Evolutionary conservation across 2,888 invertebrate genomes (phyloP).

Genomic region (Pyralis farinalis): DNA sequence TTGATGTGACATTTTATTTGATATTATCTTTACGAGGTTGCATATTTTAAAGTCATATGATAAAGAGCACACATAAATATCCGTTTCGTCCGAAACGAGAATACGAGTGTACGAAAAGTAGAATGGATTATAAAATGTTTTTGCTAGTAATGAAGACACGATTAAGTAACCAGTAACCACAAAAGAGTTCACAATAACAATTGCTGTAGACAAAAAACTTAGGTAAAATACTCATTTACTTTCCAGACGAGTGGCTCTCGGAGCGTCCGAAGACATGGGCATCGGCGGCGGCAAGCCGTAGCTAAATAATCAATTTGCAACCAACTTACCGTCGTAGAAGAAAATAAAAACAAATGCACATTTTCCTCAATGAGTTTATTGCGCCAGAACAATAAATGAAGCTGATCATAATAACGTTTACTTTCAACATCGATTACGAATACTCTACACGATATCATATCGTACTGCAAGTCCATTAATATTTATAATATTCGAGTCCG

Average conservation of each 20-base stretch:
- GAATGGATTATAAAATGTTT: slow-evolving; percentile 13
- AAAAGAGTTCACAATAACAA: slow-evolving; percentile 23
- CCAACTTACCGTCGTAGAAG: slow-evolving; percentile 36
- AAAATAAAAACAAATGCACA: slow-evolving; percentile 66
- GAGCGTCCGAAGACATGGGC: slow-evolving; percentile 18
- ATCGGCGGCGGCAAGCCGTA: too few relatives aligned
- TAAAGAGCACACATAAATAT: slow-evolving; percentile 8
- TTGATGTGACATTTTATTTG: slow-evolving; percentile 11
- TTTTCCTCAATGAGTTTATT: slow-evolving; percentile 78
- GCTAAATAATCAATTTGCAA: slow-evolving; percentile 42
- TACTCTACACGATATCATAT: slow-evolving; percentile 72
- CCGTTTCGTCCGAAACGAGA: slow-evolving; percentile 8
- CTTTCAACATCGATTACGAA: slow-evolving; percentile 80
- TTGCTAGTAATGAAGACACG: slow-evolving; percentile 10
- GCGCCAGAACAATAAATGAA: slow-evolving; percentile 80
- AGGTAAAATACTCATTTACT: slow-evolving; percentile 18
- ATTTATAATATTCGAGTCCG: slow-evolving; percentile 69
- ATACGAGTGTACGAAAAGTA: slow-evolving; percentile 12
- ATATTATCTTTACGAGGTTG: slow-evolving; percentile 12
- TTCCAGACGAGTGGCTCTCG: slow-evolving; percentile 33
- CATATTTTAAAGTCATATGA: slow-evolving; percentile 12
- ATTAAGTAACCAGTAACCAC: slow-evolving; percentile 13
- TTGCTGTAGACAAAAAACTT: slow-evolving; percentile 6
- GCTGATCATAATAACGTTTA: slow-evolving; percentile 79
- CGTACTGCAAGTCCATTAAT: slow-evolving; percentile 64